A percentile compares a stretch with the other conserved stretches of the same genome.
Conservation (phyloP, 2,888 invertebrate species). For the Heteropelma amictum region DNA sequence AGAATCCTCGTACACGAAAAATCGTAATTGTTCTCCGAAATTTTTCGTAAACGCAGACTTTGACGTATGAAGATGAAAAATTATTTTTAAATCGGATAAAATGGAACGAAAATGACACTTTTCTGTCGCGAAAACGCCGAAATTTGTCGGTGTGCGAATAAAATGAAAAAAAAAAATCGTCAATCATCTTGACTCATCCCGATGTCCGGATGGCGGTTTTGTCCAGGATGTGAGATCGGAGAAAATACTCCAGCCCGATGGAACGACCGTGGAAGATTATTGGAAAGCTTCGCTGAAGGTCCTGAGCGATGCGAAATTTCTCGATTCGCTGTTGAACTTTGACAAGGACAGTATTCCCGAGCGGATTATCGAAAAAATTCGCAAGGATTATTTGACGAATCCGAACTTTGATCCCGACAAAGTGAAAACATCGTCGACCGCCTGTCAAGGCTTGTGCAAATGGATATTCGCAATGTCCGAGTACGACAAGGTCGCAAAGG, state of each 20-base stretch:
- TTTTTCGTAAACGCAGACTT: no score
- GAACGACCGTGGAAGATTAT: constrained; percentile 93
- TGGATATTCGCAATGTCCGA: constrained; percentile 98
- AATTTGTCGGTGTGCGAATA: no score
- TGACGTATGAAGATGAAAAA: no score
- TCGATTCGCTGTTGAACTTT: constrained; percentile 91
- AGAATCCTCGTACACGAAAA: no score
- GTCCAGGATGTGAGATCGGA: constrained; percentile 95
- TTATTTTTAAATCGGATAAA: no score
- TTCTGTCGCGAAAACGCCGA: no score
- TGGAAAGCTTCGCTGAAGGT: constrained; percentile 95
- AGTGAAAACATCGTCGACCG: constrained; percentile 90
- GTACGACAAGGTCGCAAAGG: constrained; percentile 95
- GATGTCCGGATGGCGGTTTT: no score
- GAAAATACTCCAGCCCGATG: constrained; percentile 88
- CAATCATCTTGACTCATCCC: no score
- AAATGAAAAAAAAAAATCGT: no score
- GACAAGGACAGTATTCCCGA: constrained; percentile 96
- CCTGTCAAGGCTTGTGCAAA: constrained; percentile 93
- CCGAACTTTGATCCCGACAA: constrained; percentile 96
- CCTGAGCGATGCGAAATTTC: constrained; percentile 93
- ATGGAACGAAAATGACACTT: no score
- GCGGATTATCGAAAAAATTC: constrained; percentile 89
- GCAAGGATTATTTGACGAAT: constrained; percentile 88
- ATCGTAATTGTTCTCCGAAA: no score